Conservation (phyloP, 2,797 vertebrate genomes). For the Phoeniculus purpureus region DNA sequence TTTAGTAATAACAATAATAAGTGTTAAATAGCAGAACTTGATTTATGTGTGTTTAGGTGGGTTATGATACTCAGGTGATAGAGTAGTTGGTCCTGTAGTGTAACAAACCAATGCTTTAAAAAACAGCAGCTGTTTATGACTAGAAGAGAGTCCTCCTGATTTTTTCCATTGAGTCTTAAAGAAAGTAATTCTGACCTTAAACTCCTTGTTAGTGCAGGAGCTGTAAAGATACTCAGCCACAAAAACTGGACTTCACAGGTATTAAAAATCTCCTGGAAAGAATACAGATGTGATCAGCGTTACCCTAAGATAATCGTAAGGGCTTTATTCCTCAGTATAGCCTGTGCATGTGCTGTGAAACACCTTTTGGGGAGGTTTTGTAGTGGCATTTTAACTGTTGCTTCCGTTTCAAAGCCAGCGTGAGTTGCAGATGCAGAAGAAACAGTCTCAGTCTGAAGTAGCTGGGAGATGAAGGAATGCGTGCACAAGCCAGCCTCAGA, state of each 20-base stretch:
- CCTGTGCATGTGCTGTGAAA: not conserved
- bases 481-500: not conserved
- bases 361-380: not conserved
- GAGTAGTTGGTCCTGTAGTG: not conserved
- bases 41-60: too few species aligned
- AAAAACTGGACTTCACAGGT: not conserved
- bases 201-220: not conserved
- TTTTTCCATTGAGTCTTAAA: not conserved
- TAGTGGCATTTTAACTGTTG: not conserved
- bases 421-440: not conserved
- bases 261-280: not conserved
- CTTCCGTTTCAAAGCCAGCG: not conserved
- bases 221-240: not conserved
- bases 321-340: not conserved
- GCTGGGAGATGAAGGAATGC: not conserved
- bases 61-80: not conserved
- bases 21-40: not conserved
- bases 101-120: not conserved
- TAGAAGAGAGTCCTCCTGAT: not conserved
- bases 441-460: not conserved
- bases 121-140: not conserved
- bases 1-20: not conserved
- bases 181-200: not conserved
- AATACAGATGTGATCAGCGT: not conserved
- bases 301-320: not conserved